A percentile compares a stretch with the other conserved stretches of the same genome.
phyloP scores from a whole-genome alignment of 2,888 invertebrate species.

The Pristionchus maxplancki region DNA sequence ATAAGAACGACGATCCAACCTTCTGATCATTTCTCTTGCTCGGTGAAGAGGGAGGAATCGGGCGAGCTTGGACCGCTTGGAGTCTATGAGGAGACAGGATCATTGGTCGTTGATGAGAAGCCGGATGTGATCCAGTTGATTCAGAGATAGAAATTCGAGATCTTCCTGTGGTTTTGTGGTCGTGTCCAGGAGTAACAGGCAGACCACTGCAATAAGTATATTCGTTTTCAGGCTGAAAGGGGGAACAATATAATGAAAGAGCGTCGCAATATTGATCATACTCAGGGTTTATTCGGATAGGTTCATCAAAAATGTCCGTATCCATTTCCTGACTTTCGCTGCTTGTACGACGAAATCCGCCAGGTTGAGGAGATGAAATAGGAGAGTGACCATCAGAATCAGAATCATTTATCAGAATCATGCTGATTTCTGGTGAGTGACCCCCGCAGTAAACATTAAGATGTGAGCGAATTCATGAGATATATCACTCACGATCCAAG shows the following conservation, averaged over 20 bases:
- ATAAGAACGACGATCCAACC: too few relatives aligned
- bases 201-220: slow-evolving; percentile 35
- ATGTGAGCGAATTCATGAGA: not conserved
- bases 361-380: not conserved
- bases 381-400: too few relatives aligned
- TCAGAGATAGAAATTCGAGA: slow-evolving; percentile 28
- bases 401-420: too few relatives aligned
- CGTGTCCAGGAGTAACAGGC: slow-evolving; percentile 26
- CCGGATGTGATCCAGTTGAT: not conserved
- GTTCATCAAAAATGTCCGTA: not conserved
- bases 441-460: too few relatives aligned
- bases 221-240: too few relatives aligned
- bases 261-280: not conserved
- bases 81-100: not conserved
- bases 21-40: not conserved
- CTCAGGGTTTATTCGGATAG: not conserved
- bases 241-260: not conserved
- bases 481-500: slow-evolving; percentile 13
- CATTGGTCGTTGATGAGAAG: not conserved
- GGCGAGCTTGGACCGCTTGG: not conserved
- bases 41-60: not conserved
- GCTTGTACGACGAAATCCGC: not conserved
- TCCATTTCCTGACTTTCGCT: slow-evolving; percentile 42
- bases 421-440: too few relatives aligned
- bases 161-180: not conserved